Evolutionary conservation across 2,888 invertebrate genomes (phyloP).

Genomic region (Thalpophila matura): DNA sequence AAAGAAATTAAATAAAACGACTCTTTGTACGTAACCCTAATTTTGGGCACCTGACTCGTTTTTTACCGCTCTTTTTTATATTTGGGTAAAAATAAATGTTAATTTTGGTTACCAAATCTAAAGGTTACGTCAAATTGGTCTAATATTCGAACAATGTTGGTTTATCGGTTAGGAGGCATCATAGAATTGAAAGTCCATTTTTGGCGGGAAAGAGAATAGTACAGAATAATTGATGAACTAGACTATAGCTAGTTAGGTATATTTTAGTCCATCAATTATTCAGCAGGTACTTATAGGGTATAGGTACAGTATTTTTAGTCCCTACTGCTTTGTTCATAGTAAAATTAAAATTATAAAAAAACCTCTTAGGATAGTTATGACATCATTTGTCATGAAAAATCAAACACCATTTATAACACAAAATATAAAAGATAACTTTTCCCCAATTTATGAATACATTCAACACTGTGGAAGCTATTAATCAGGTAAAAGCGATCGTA

Average conservation of each 20-base stretch:
- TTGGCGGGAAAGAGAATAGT: neutral
- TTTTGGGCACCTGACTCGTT: no score
- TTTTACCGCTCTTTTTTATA: no score
- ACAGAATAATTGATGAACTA: neutral
- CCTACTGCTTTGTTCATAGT: neutral
- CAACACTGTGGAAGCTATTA: slow-evolving; percentile 37
- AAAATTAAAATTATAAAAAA: slow-evolving; percentile 5
- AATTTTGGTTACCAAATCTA: neutral
- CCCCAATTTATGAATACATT: slow-evolving; percentile 16
- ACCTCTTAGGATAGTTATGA: no score
- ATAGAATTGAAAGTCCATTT: neutral
- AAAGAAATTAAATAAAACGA: no score
- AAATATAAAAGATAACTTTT: slow-evolving; percentile 12
- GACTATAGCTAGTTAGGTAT: no score
- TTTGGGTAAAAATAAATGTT: no score
- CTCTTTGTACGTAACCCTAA: no score
- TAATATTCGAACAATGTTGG: no score
- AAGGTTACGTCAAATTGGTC: no score
- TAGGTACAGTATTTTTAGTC: neutral
- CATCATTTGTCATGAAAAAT: slow-evolving; percentile 31
- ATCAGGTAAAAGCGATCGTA: slow-evolving; percentile 44
- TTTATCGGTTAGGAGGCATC: no score
- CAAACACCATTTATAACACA: slow-evolving; percentile 20
- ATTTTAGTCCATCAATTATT: no score
- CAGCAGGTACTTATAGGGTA: no score